A percentile compares a stretch with the other conserved stretches of the same genome.
Evolutionary conservation across 1,140 invertebrate genomes (phyloP).

Genomic region (Drosophila santomea): DNA sequence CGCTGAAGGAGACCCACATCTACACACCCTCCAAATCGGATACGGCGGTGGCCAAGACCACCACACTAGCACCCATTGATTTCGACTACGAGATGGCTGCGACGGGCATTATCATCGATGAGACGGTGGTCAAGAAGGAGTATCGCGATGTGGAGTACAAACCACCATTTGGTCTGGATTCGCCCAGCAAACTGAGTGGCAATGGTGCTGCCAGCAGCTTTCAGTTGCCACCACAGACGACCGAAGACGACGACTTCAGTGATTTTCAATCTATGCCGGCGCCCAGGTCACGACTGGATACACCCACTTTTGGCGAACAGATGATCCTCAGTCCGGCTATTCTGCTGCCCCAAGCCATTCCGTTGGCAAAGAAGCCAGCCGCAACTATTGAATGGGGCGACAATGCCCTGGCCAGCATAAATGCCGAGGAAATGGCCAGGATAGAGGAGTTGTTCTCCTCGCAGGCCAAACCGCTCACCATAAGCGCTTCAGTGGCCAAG

Average conservation of each 20-base stretch:
- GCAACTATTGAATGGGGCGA: slow-evolving; percentile 88
- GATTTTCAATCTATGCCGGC: slow-evolving; percentile 81
- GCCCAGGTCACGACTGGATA: slow-evolving; percentile 36
- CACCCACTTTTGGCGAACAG: slow-evolving; percentile 69
- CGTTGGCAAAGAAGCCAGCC: slow-evolving; percentile 64
- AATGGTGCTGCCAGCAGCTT: slow-evolving; percentile 28
- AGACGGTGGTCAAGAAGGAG: slow-evolving; percentile 84
- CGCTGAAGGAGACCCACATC: slow-evolving; percentile 84
- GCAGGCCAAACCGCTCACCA: slow-evolving; percentile 63
- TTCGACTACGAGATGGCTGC: slow-evolving; percentile 84
- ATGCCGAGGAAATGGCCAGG: slow-evolving; percentile 87
- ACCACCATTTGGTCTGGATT: slow-evolving; percentile 61
- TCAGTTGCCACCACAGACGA: slow-evolving; percentile 30
- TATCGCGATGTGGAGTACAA: slow-evolving; percentile 84
- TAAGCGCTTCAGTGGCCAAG: slow-evolving; percentile 75
- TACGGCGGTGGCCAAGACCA: slow-evolving; percentile 70
- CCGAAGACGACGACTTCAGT: slow-evolving; percentile 75
- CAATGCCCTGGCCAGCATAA: slow-evolving; percentile 85
- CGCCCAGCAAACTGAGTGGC: slow-evolving; percentile 44
- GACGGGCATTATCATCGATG: slow-evolving; percentile 82
- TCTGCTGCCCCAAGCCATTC: slow-evolving; percentile 75
- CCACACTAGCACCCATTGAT: slow-evolving; percentile 74
- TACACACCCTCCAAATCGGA: slow-evolving; percentile 81
- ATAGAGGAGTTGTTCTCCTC: slow-evolving; percentile 84
- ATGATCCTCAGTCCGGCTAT: slow-evolving; percentile 83